phyloP scores from a whole-genome alignment of 2,888 invertebrate species.

The Noctua fimbriata region DNA sequence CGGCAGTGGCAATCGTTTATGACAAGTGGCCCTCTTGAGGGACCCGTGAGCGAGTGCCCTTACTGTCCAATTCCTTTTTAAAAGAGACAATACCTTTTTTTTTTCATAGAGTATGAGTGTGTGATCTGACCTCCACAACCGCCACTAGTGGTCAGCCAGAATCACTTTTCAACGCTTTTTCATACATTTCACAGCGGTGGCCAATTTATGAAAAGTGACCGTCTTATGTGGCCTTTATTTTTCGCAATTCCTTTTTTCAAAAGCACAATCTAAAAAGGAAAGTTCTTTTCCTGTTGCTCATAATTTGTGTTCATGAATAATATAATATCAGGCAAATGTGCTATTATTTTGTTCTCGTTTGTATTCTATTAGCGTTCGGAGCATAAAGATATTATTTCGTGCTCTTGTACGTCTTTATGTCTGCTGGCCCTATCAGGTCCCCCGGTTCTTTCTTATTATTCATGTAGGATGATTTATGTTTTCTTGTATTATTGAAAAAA shows the following conservation, averaged over 20 bases:
- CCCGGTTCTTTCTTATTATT: constrained; percentile 50
- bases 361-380: constrained; percentile 57
- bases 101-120: neutral
- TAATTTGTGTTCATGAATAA: constrained; percentile 58
- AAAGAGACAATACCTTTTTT: neutral
- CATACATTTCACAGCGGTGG: too few relatives aligned
- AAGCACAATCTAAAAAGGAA: neutral
- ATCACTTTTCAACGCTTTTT: neutral
- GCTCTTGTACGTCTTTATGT: constrained; percentile 50
- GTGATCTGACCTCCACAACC: neutral
- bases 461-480: constrained; percentile 49
- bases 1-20: too few relatives aligned
- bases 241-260: constrained; percentile 10
- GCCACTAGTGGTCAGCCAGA: neutral
- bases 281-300: constrained; percentile 6
- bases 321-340: constrained; percentile 47
- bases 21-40: neutral
- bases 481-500: constrained; percentile 21
- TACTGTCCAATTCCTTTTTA: constrained; percentile 9
- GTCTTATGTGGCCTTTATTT: neutral
- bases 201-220: neutral
- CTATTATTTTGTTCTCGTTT: constrained; percentile 56
- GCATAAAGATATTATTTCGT: constrained; percentile 58
- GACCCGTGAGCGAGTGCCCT: neutral
- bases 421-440: constrained; percentile 48